Conservation (phyloP, 2,888 invertebrate genomes). For the Polyploca ridens region DNA sequence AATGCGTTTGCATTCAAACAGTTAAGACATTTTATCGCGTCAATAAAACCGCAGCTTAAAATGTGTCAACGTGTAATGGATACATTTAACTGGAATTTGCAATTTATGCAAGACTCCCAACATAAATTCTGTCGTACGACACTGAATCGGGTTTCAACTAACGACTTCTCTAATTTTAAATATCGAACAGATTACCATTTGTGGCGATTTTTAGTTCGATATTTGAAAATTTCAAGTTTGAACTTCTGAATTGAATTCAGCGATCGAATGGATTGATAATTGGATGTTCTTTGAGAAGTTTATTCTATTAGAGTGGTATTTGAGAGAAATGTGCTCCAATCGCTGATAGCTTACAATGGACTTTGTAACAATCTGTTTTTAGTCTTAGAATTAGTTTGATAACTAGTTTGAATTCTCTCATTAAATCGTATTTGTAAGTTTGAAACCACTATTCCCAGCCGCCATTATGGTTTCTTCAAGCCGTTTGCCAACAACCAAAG, state of each 20-base stretch:
- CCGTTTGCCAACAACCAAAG: too few relatives aligned
- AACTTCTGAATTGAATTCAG: not conserved
- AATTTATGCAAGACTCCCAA: constrained; percentile 71
- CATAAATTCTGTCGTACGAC: constrained; percentile 61
- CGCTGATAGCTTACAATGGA: not conserved
- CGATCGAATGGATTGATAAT: not conserved
- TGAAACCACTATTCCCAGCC: too few relatives aligned
- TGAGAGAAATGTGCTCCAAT: not conserved
- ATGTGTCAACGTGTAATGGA: constrained; percentile 75
- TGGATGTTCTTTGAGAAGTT: not conserved
- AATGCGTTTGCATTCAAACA: constrained; percentile 1
- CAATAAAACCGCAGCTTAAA: constrained; percentile 42
- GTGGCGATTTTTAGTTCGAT: not conserved
- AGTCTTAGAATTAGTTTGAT: not conserved
- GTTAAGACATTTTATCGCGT: constrained; percentile 21
- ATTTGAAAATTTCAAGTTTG: not conserved
- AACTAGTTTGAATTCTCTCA: not conserved
- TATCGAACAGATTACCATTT: constrained; percentile 42
- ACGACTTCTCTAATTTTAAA: constrained; percentile 31
- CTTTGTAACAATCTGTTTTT: not conserved
- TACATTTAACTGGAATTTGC: constrained; percentile 71
- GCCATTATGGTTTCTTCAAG: too few relatives aligned
- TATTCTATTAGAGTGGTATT: constrained; percentile 1
- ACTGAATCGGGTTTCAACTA: constrained; percentile 46
- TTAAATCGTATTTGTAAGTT: not conserved